Conservation (phyloP, 1,140 invertebrate genomes). For the Apocrypta bakeri region DNA sequence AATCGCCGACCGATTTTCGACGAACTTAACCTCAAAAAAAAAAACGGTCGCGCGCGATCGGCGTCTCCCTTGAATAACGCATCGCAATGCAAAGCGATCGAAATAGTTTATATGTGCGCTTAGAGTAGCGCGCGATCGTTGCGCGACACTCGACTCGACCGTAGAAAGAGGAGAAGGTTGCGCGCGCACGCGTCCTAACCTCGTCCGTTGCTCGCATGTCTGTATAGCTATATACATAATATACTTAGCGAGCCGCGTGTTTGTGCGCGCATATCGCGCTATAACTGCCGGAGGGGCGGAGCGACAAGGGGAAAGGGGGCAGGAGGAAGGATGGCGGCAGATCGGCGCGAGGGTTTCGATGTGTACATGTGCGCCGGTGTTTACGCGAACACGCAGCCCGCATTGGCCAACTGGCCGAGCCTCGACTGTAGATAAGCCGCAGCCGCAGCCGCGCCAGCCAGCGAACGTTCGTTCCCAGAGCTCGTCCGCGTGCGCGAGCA, state of each 20-base stretch:
- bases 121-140: constrained; percentile 34
- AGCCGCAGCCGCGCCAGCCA: constrained; percentile 54
- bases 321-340: constrained; percentile 51
- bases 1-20: constrained; percentile 2
- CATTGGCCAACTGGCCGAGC: constrained; percentile 48
- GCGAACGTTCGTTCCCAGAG: constrained; percentile 51
- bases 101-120: constrained; percentile 26
- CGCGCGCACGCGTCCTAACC: constrained; percentile 42
- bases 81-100: constrained; percentile 31
- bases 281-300: constrained; percentile 20
- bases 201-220: constrained; percentile 33
- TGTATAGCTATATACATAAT: constrained; percentile 48
- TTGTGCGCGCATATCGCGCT: constrained; percentile 56
- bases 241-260: constrained; percentile 31
- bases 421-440: constrained; percentile 51
- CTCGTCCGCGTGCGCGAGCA: constrained; percentile 43
- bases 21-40: constrained; percentile 46
- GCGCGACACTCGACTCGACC: no score
- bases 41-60: neutral
- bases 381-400: constrained; percentile 45
- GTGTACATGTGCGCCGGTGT: constrained; percentile 52
- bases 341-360: constrained; percentile 39
- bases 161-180: constrained; percentile 32
- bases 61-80: neutral
- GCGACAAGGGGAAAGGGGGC: constrained; percentile 45